Base-by-base conservation (phyloP, 2,797 vertebrate species). In the Bryconaethiops microstoma region DNA sequence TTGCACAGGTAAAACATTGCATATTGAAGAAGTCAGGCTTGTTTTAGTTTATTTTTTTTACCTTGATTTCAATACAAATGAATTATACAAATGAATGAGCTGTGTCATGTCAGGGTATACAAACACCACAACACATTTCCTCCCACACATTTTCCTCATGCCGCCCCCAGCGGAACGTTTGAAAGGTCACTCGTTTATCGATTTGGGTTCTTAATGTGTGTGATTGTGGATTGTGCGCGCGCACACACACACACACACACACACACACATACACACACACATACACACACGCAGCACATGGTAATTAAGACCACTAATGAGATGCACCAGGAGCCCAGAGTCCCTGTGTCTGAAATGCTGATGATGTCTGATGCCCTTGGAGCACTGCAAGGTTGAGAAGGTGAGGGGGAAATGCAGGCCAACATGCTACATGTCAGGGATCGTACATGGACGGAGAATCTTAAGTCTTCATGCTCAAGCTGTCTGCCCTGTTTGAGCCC, bases 261-360 rank as follows among this genome's bases (percentile, higher is more conserved):
- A 25, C 19, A 74, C 72, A 74, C 57, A 75, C n/a, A 52, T 67
- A 71, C n/a, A 71, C n/a, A 48, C 57, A 79, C 59, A 79, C 42
- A 72, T 40, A 64, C 68, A 72, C 59, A 79, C 57, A 72, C 57
- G 54, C 5, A 39, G 74, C 76, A 84, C 87, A 88, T 85, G 87
- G 87, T 92, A 92, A 92, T 92, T 92, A 91, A 88, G 86, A 88
- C 82, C 87, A 83, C 86, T 92, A 92, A 92, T 92, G 88, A 91
- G 89, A 92, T 89, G 87, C 90, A 76, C 87, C 77, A 85, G 88
- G 88, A 86, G 87, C 84, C 85, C 86, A 82, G 86, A 39, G 67
- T 1, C 62, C 50, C 90, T 89, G 88, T 84, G 78, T 89, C 82
- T 86, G 86, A 85, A 85, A 81, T 79, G 84, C 86, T 89, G 89